Base-by-base conservation (phyloP, 2,113 vertebrate genomes). In the Prionailurus viverrinus region DNA sequence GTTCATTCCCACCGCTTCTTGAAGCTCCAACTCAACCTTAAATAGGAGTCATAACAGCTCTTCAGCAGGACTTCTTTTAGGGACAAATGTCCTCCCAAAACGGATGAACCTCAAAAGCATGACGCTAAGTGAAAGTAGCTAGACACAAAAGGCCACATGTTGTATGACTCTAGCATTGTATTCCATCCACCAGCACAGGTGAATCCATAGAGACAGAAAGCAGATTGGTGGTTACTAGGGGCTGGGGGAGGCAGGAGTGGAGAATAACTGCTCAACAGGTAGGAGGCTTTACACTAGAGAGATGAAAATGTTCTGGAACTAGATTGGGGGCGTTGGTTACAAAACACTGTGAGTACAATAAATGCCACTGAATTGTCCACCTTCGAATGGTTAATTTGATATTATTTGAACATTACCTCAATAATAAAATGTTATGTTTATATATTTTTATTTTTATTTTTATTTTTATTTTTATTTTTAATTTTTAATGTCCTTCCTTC, bases 191-290 rank as follows among this genome's bases (percentile, higher is more conserved):
- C 66, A 23, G 15, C 51, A 45, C 0, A 16, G 66, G 6, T 10
- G 9, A 23, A 27, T 12, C 58, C 79, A 2, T 2, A n/a, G 23
- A 65, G 51, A 36, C 9, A n/a, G 63, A n/a, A 71, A 39, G n/a
- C 23, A 33, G 31, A 48, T 0, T 10, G 16, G 48, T 36, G 6
- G 15, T 7, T n/a, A 13, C 55, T 36, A 18, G 65, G 4, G 10
- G 6, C 48, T 4, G 18, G 36, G 66, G 19, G 5, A n/a, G 12
- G 29, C 23, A 45, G 7, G 39, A 1, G 11, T 3, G 0, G 4
- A 23, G 15, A 21, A 13, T 21, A 41, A 61, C 3, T 29, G 85
- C 48, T 80, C 41, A 12, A 29, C 5, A 12, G 7, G 55, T 19
- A 9, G 39, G n/a, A 39, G 14, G 12, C 2, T 76, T 83, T 31